phyloP scores from a whole-genome alignment of 2,888 invertebrate species.

The Dascillus cervinus region DNA sequence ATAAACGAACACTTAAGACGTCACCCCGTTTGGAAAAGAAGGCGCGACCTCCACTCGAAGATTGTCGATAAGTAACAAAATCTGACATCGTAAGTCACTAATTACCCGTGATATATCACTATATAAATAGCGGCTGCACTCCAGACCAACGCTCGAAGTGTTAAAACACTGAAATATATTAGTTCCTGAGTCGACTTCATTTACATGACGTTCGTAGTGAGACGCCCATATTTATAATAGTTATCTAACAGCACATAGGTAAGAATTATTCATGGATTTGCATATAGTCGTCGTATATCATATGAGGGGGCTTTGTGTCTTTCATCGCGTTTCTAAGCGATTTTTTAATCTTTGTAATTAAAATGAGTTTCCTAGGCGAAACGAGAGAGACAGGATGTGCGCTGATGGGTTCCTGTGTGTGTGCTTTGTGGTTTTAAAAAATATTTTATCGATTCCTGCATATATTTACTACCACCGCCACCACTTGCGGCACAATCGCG shows the following conservation, averaged over 20 bases:
- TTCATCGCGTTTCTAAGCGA: slow-evolving; percentile 37
- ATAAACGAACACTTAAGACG: slow-evolving; percentile 39
- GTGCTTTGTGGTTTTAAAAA: slow-evolving; percentile 15
- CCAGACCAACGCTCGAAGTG: slow-evolving; percentile 38
- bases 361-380: slow-evolving; percentile 40
- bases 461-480: slow-evolving; percentile 15
- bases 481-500: slow-evolving; percentile 8
- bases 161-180: slow-evolving; percentile 43
- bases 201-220: slow-evolving; percentile 18
- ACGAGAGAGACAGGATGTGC: slow-evolving; percentile 21
- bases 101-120: slow-evolving; percentile 42
- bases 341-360: slow-evolving; percentile 43
- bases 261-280: slow-evolving; percentile 39
- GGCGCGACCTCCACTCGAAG: slow-evolving; percentile 31
- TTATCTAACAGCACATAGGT: slow-evolving; percentile 38
- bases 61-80: slow-evolving; percentile 39
- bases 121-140: slow-evolving; percentile 39
- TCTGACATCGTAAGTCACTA: slow-evolving; percentile 39
- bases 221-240: slow-evolving; percentile 33
- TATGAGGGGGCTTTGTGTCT: slow-evolving; percentile 35
- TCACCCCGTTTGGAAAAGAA: slow-evolving; percentile 32
- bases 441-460: slow-evolving; percentile 16
- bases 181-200: slow-evolving; percentile 30
- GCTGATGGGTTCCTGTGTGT: slow-evolving; percentile 19
- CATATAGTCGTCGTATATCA: slow-evolving; percentile 36